Percentiles rank a stretch among this genome's conserved stretches.
Conservation (phyloP, 1,140 invertebrate genomes). For the Philopotamus ludificatus region DNA sequence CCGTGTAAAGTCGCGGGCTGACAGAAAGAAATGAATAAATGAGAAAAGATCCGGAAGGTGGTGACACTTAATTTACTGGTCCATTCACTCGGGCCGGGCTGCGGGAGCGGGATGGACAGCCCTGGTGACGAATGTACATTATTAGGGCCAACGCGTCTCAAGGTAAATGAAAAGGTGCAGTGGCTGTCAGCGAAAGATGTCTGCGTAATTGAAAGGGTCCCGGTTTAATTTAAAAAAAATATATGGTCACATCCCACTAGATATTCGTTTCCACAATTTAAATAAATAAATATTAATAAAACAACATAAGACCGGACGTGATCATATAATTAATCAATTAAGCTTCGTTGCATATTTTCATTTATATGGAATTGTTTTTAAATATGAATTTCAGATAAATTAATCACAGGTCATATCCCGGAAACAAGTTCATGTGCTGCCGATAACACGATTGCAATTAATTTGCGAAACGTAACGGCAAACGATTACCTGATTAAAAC, state of each 20-base stretch:
- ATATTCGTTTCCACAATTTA: neutral
- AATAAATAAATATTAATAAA: neutral
- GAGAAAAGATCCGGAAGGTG: constrained; percentile 6
- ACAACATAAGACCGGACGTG: neutral
- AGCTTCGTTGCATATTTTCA: neutral
- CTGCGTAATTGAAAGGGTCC: constrained; percentile 25
- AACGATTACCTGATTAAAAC: neutral
- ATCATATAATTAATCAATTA: neutral
- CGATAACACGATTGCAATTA: neutral
- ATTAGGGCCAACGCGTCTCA: constrained; percentile 18
- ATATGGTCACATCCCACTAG: neutral
- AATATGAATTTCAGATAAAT: neutral
- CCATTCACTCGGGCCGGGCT: constrained; percentile 3
- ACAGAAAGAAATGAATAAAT: constrained; percentile 23
- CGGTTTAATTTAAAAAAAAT: constrained; percentile 22
- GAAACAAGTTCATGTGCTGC: neutral
- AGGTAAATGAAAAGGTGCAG: constrained; percentile 5
- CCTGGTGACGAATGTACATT: constrained; percentile 26
- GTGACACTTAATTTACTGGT: constrained; percentile 24
- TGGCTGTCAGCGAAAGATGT: constrained; percentile 21
- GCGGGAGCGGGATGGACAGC: constrained; percentile 1
- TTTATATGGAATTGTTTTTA: neutral
- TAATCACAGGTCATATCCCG: neutral
- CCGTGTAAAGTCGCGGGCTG: neutral
- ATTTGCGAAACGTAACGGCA: neutral